phyloP scores from a whole-genome alignment of 2,113 vertebrate species.

The Cichladusa arquata region DNA sequence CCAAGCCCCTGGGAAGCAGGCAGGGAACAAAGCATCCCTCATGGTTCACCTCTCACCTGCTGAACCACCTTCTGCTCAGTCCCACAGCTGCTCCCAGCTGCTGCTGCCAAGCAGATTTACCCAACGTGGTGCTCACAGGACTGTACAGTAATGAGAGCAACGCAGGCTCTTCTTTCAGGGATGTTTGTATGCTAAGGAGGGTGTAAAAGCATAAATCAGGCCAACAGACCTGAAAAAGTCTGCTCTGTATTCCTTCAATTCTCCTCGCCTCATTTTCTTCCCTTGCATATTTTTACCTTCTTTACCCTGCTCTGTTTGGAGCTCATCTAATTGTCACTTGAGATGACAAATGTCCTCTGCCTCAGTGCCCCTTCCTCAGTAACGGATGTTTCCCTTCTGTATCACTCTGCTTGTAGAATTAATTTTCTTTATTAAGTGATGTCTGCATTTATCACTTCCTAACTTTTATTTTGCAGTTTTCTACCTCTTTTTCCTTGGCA shows the following conservation, averaged over 20 bases:
- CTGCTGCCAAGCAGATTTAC: not conserved
- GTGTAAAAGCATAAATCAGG: slow-evolving; percentile 26
- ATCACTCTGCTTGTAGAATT: slow-evolving; percentile 23
- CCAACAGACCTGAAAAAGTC: slow-evolving; percentile 12
- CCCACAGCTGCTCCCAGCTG: not conserved
- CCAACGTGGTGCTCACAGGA: not conserved
- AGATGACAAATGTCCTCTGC: slow-evolving; percentile 39
- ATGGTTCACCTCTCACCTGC: fast-evolving
- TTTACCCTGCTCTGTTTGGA: slow-evolving; percentile 22
- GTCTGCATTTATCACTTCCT: slow-evolving; percentile 39
- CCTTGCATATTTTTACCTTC: slow-evolving; percentile 26
- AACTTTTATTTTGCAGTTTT: not conserved
- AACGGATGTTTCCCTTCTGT: slow-evolving; percentile 3
- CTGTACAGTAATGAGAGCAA: not conserved
- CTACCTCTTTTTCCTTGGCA: not conserved
- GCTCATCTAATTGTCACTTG: slow-evolving; percentile 42
- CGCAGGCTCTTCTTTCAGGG: not conserved
- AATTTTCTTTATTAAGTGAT: slow-evolving; percentile 59
- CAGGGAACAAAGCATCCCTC: not conserved
- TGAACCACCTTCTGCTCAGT: not conserved
- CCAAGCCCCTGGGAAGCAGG: fast-evolving
- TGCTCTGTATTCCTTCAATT: not conserved
- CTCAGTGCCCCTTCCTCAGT: not conserved
- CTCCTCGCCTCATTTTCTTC: slow-evolving; percentile 29
- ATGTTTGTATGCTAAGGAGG: not conserved